These are phyloP conservation scores for Drosophila pseudoananassae DNA, from an alignment of 1,140 invertebrate species.

Conservation along the genomic window DNA sequence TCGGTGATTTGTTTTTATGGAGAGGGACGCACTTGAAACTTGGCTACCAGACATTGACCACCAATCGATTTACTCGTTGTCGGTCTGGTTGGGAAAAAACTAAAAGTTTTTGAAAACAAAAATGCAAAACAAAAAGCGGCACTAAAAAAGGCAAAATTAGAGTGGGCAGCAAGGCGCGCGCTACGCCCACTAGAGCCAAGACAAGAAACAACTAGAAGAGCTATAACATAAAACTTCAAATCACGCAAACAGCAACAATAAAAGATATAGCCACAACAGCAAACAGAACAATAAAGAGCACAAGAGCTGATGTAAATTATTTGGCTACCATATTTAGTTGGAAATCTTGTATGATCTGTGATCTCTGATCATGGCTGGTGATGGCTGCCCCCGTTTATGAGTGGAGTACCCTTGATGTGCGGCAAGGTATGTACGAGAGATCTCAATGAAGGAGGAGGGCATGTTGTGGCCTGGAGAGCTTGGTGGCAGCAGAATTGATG, in stretches of 20 bases:
- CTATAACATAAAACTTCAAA: slow-evolving; percentile 76
- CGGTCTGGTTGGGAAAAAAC: neutral
- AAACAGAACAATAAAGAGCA: slow-evolving; percentile 67
- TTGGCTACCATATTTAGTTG: slow-evolving; percentile 80
- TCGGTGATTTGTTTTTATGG: slow-evolving; percentile 20
- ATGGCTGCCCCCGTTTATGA: slow-evolving; percentile 52
- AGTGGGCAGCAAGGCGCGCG: slow-evolving; percentile 67
- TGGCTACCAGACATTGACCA: slow-evolving; percentile 68
- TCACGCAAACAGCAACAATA: slow-evolving; percentile 64
- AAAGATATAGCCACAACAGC: slow-evolving; percentile 43
- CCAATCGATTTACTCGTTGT: slow-evolving; percentile 63
- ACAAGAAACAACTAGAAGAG: slow-evolving; percentile 54
- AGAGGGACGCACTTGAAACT: slow-evolving; percentile 59
- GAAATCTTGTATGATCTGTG: slow-evolving; percentile 69
- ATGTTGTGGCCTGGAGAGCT: slow-evolving; percentile 20
- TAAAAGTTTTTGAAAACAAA: slow-evolving; percentile 12
- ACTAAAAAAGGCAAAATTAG: slow-evolving; percentile 66
- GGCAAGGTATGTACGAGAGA: slow-evolving; percentile 26
- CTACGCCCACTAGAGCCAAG: slow-evolving; percentile 58
- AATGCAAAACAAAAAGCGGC: slow-evolving; percentile 54
- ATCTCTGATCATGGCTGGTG: slow-evolving; percentile 29
- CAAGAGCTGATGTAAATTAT: slow-evolving; percentile 78
- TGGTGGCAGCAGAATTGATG: slow-evolving; percentile 13
- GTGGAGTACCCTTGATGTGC: slow-evolving; percentile 48
- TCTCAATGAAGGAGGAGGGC: slow-evolving; percentile 21